Evolutionary conservation across 2,888 invertebrate genomes (phyloP).

Genomic region (Tetranychus piercei): DNA sequence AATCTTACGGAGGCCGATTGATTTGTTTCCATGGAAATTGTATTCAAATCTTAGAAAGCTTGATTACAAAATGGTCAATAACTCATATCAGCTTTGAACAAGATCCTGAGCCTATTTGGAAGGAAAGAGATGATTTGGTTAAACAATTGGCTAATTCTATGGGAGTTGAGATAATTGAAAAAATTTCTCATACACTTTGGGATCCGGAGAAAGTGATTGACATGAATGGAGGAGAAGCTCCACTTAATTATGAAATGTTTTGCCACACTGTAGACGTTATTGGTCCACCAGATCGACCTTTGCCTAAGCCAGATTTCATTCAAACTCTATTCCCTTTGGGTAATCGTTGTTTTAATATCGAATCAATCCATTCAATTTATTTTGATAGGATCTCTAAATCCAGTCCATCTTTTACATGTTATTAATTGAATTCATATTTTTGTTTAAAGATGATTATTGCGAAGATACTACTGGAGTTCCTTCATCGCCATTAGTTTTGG

Average conservation of each 20-base stretch:
- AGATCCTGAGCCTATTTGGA: constrained; percentile 71
- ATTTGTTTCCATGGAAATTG: constrained; percentile 75
- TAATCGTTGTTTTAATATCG: background rate
- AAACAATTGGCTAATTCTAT: constrained; percentile 57
- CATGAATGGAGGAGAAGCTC: constrained; percentile 52
- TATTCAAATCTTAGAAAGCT: constrained; percentile 52
- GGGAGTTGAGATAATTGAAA: constrained; percentile 54
- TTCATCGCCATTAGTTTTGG: constrained; percentile 61
- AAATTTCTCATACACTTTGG: constrained; percentile 64
- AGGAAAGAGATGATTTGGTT: constrained; percentile 63
- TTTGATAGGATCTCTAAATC: background rate
- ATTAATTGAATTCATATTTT: background rate
- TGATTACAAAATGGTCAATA: background rate
- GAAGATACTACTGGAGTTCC: constrained; percentile 38
- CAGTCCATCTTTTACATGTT: too few species aligned
- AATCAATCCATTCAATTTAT: background rate
- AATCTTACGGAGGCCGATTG: constrained; percentile 37
- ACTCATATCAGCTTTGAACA: constrained; percentile 40
- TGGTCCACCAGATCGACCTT: constrained; percentile 1
- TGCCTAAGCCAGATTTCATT: background rate
- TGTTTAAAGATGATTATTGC: background rate
- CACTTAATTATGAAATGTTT: constrained; percentile 41
- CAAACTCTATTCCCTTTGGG: background rate
- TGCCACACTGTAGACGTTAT: constrained; percentile 1
- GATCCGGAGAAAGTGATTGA: constrained; percentile 54